phyloP scores from a whole-genome alignment of 2,113 vertebrate genomes.

The Excalfactoria chinensis region DNA sequence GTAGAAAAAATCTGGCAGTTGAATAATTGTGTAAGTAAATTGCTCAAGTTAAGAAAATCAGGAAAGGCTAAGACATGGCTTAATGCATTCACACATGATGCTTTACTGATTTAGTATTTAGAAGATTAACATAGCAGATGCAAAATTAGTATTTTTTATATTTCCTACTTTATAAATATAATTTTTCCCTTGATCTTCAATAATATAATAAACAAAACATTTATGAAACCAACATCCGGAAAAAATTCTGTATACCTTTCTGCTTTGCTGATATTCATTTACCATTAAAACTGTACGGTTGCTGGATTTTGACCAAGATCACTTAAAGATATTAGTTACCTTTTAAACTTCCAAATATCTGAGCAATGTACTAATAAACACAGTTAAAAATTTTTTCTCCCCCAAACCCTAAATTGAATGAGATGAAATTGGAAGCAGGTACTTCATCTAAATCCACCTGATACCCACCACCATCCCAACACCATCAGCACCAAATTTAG shows the following conservation, averaged over 20 bases:
- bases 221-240: background rate
- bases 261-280: background rate
- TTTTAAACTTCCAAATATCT: background rate
- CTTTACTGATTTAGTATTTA: background rate
- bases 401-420: background rate
- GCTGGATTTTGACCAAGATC: background rate
- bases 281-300: background rate
- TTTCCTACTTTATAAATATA: slow-evolving; percentile 39
- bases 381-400: background rate
- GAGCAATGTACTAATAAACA: background rate
- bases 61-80: background rate
- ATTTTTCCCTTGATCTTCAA: background rate
- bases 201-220: background rate
- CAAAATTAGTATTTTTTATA: slow-evolving; percentile 22
- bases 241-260: background rate
- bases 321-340: background rate
- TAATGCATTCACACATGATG: background rate
- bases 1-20: slow-evolving; percentile 21
- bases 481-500: background rate
- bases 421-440: background rate
- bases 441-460: background rate
- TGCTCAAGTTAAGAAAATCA: background rate
- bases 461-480: background rate
- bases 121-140: slow-evolving; percentile 47
- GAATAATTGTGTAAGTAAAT: background rate